These are phyloP conservation scores for Limnothrissa miodon DNA, from an alignment of 2,113 vertebrate genomes.

Conservation along the genomic window DNA sequence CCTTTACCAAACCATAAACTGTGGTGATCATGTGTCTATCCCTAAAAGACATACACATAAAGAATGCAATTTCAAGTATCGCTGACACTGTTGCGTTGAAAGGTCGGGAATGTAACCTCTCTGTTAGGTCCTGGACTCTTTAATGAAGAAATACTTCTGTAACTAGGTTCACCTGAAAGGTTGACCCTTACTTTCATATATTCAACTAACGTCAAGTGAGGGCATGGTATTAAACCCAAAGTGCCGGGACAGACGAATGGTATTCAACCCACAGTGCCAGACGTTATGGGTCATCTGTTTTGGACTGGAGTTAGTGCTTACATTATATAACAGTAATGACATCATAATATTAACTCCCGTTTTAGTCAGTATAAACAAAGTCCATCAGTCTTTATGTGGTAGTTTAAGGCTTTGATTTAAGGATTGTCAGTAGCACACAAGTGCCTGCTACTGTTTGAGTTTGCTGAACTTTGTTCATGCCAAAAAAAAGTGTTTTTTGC, in stretches of 20 bases:
- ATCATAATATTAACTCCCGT: background rate
- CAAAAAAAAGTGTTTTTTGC: background rate
- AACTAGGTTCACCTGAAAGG: slow-evolving; percentile 22
- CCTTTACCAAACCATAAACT: background rate
- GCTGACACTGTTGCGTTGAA: background rate
- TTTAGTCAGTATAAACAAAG: background rate
- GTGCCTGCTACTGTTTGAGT: background rate
- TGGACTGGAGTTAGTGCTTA: background rate
- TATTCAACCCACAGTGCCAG: background rate
- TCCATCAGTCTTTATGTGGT: background rate
- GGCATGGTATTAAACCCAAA: background rate
- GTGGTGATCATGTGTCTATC: background rate
- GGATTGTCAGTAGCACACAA: background rate
- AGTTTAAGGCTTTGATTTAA: background rate
- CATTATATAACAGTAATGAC: slow-evolving; percentile 1
- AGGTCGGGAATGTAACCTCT: slow-evolving; percentile 32
- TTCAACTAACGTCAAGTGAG: background rate
- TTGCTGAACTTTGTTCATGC: background rate
- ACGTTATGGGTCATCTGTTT: background rate
- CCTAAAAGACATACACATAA: background rate
- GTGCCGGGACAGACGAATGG: background rate
- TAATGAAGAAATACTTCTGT: slow-evolving; percentile 28
- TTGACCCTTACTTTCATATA: slow-evolving; percentile 20
- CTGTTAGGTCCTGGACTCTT: slow-evolving; percentile 7
- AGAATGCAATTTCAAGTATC: background rate